A percentile compares a stretch with the other conserved stretches of the same genome.
These are phyloP conservation scores for Eupithecia exiguata DNA, from an alignment of 2,888 invertebrate genomes.

Conservation along the genomic window DNA sequence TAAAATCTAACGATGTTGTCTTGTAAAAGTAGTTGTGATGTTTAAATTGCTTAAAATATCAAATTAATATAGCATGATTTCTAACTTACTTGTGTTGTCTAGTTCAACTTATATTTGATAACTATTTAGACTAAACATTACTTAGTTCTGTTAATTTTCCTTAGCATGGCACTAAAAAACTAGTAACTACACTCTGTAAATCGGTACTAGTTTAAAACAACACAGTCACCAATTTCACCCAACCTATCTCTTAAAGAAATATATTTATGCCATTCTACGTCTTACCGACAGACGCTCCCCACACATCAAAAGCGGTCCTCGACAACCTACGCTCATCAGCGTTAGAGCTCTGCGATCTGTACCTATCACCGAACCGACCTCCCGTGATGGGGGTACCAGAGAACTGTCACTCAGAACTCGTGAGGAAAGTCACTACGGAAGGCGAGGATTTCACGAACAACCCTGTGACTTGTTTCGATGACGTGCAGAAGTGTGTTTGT, in stretches of 20 bases:
- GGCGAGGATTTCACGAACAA: slow-evolving; percentile 74
- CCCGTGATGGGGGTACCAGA: slow-evolving; percentile 68
- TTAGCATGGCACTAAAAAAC: not conserved
- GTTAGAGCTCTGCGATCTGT: slow-evolving; percentile 72
- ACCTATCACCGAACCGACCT: slow-evolving; percentile 67
- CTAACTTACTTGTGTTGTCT: not conserved
- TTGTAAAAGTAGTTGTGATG: not conserved
- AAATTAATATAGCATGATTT: not conserved
- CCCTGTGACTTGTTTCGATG: slow-evolving; percentile 92
- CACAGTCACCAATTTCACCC: not conserved
- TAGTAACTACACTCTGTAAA: not conserved
- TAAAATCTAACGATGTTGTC: not conserved
- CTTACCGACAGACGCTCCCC: slow-evolving; percentile 59
- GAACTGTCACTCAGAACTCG: slow-evolving; percentile 70
- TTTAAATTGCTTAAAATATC: not conserved
- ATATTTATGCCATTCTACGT: not conserved
- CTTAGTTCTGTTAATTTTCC: not conserved
- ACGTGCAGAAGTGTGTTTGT: slow-evolving; percentile 88
- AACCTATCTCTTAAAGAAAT: not conserved
- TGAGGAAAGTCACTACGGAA: slow-evolving; percentile 75
- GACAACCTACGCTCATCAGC: slow-evolving; percentile 76
- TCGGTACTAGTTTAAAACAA: not conserved
- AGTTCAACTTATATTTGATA: not conserved
- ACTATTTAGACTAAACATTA: not conserved
- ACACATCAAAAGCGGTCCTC: slow-evolving; percentile 72